Evolutionary conservation across 1,140 invertebrate species (phyloP).

Genomic region (Eurosta solidaginis): DNA sequence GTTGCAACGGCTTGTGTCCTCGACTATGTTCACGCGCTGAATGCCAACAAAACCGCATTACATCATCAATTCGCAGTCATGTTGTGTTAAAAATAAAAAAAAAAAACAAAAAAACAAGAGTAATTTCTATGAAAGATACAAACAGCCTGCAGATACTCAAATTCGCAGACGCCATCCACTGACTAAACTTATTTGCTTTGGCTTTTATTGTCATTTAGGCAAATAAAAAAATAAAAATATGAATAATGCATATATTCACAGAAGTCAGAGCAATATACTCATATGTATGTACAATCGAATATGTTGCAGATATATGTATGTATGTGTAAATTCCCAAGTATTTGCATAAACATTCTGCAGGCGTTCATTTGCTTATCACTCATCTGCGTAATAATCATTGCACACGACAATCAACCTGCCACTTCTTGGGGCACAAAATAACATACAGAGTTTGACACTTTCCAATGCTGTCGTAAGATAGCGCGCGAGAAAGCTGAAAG

Average conservation of each 20-base stretch:
- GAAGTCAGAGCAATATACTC: constrained; percentile 43
- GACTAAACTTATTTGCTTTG: background rate
- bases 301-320: background rate
- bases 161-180: background rate
- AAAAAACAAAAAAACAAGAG: background rate
- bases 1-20: background rate
- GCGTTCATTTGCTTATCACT: constrained; percentile 11
- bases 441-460: background rate
- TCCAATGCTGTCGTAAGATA: background rate
- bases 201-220: background rate
- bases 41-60: background rate
- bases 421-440: background rate
- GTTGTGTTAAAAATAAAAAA: constrained; percentile 23
- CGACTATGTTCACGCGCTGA: background rate
- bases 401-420: constrained; percentile 13
- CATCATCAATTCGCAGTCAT: constrained; percentile 33
- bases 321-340: background rate
- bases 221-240: background rate
- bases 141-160: background rate
- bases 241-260: constrained; percentile 46
- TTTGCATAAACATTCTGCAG: background rate
- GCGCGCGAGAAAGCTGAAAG: background rate
- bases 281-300: background rate
- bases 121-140: background rate
- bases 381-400: constrained; percentile 18